Conservation (phyloP, 2,113 vertebrate species). For the Stigmatopora argus region DNA sequence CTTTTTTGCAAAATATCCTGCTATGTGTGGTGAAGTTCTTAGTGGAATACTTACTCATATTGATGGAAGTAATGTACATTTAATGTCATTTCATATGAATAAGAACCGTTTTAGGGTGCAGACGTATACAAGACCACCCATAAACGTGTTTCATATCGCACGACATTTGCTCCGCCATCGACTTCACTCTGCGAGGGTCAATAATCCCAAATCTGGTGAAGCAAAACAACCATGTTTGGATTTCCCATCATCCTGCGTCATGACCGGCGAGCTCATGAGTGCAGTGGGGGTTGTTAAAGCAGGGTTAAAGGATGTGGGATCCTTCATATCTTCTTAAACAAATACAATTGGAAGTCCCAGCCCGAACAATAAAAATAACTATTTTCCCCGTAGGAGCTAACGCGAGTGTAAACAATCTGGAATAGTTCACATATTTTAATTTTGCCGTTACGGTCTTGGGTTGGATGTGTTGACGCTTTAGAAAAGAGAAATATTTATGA, state of each 20-base stretch:
- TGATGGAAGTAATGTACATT: too few relatives aligned
- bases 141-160: conserved; percentile 20
- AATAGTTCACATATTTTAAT: too few relatives aligned
- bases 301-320: conserved; percentile 4
- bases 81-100: too few relatives aligned
- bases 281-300: conserved; percentile 3
- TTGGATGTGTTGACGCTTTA: too few relatives aligned
- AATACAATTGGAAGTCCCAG: neutral
- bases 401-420: neutral
- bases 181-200: conserved; percentile 25
- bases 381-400: neutral
- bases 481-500: too few relatives aligned
- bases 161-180: conserved; percentile 42
- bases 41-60: too few relatives aligned
- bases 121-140: neutral
- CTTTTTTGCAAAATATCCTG: too few relatives aligned
- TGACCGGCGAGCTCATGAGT: conserved; percentile 12
- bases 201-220: conserved; percentile 24
- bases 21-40: too few relatives aligned
- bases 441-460: too few relatives aligned
- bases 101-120: too few relatives aligned
- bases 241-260: conserved; percentile 31
- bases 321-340: conserved; percentile 1
- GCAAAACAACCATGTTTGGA: conserved; percentile 31
- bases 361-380: neutral